Percentiles rank a stretch among this genome's conserved stretches.
Evolutionary conservation across 2,113 vertebrate species (phyloP).

Genomic region (Polypterus bichir): DNA sequence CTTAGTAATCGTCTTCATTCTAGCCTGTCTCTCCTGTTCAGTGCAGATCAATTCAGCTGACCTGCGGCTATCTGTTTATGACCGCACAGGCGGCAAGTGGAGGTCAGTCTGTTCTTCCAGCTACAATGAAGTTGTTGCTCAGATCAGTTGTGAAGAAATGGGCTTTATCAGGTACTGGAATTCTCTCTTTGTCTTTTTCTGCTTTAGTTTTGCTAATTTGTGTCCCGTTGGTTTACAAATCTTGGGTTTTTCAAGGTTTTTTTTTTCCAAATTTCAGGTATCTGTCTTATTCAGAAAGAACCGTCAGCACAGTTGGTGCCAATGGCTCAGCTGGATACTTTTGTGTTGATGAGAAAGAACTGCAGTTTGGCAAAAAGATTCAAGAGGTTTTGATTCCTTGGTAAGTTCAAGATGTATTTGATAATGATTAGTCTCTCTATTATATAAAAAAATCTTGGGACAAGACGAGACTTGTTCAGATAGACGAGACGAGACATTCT

Average conservation of each 20-base stretch:
- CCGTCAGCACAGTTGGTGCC: constrained; percentile 37
- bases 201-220: too few relatives aligned
- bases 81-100: constrained; percentile 60
- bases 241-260: not conserved
- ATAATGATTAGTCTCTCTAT: too few relatives aligned
- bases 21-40: constrained; percentile 25
- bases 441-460: too few relatives aligned
- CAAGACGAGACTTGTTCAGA: too few relatives aligned
- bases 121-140: constrained; percentile 58
- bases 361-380: constrained; percentile 60
- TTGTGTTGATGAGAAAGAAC: constrained; percentile 60
- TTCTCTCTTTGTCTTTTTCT: too few relatives aligned
- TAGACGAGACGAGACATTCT: too few relatives aligned
- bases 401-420: constrained; percentile 36
- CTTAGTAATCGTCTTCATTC: constrained; percentile 1
- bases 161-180: constrained; percentile 69
- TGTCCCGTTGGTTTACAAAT: not conserved
- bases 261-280: constrained; percentile 39
- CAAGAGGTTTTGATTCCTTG: constrained; percentile 65
- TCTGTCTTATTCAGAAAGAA: constrained; percentile 50
- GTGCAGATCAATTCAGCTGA: constrained; percentile 71
- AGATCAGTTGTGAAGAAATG: constrained; percentile 77
- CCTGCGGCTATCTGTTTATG: constrained; percentile 58
- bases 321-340: constrained; percentile 63
- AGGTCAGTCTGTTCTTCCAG: constrained; percentile 67